These are phyloP conservation scores for Coptodon rendalli DNA, from an alignment of 2,113 vertebrate species.

Conservation along the genomic window DNA sequence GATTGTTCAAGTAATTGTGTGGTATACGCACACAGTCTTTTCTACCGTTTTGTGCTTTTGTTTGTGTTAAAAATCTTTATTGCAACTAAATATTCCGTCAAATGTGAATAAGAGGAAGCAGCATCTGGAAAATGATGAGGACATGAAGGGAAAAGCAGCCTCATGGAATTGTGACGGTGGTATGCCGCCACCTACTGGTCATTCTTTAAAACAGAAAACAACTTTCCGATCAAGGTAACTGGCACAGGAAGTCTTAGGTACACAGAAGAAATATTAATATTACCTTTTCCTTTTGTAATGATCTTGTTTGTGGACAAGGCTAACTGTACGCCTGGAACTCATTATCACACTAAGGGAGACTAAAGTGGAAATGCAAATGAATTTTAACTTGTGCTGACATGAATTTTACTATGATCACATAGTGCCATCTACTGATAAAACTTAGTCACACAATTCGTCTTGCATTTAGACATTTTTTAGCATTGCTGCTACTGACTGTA, in stretches of 20 bases:
- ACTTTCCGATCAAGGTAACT: neutral
- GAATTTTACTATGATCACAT: slow-evolving; percentile 14
- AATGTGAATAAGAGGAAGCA: neutral
- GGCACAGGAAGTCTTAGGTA: neutral
- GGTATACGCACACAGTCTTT: neutral
- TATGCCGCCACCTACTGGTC: slow-evolving; percentile 66
- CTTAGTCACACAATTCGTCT: neutral
- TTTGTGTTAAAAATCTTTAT: neutral
- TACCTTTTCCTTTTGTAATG: neutral
- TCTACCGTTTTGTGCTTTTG: neutral
- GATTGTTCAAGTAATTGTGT: neutral
- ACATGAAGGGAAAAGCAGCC: neutral
- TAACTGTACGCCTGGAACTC: neutral
- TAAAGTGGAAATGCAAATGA: neutral
- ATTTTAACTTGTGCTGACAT: neutral
- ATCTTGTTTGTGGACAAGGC: neutral
- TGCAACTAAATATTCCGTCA: neutral
- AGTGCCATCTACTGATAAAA: slow-evolving; percentile 52
- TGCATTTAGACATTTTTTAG: neutral
- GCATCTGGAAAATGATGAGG: neutral
- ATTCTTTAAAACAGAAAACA: neutral
- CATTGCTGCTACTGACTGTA: neutral
- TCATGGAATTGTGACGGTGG: neutral
- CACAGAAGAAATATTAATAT: neutral
- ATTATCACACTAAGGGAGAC: neutral